Evolutionary conservation across 2,888 invertebrate genomes (phyloP).

Genomic region (Ophioninae sp.): DNA sequence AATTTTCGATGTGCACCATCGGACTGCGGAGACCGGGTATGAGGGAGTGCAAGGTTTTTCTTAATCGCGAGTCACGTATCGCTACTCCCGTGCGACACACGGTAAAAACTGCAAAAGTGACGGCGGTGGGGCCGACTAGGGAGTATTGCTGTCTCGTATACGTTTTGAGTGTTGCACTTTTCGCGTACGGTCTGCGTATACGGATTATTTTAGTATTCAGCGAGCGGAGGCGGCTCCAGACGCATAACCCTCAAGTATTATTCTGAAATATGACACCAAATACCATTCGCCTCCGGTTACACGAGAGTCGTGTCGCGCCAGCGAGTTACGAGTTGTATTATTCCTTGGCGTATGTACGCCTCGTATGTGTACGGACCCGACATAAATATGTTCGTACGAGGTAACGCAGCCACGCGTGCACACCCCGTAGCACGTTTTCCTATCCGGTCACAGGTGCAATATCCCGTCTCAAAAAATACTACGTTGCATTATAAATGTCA

Average conservation of each 20-base stretch:
- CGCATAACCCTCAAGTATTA: slow-evolving; percentile 71
- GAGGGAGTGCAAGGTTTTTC: slow-evolving; percentile 37
- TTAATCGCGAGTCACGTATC: slow-evolving; percentile 42
- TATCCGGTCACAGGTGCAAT: slow-evolving; percentile 56
- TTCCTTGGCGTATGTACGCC: slow-evolving; percentile 37
- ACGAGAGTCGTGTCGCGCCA: slow-evolving; percentile 64
- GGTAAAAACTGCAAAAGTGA: not conserved
- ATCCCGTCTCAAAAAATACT: slow-evolving; percentile 41
- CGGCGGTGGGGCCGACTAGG: not conserved
- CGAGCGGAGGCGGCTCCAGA: slow-evolving; percentile 60
- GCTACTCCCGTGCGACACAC: slow-evolving; percentile 41
- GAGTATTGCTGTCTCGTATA: slow-evolving; percentile 34
- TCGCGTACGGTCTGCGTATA: slow-evolving; percentile 17
- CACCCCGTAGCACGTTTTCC: slow-evolving; percentile 43
- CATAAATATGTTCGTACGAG: slow-evolving; percentile 5
- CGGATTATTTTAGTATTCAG: slow-evolving; percentile 67
- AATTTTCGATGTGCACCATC: slow-evolving; percentile 4
- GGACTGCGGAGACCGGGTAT: not conserved
- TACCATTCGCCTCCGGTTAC: slow-evolving; percentile 73
- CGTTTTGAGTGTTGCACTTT: slow-evolving; percentile 4
- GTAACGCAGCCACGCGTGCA: not conserved
- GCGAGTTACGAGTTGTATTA: slow-evolving; percentile 69
- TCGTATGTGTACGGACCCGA: slow-evolving; percentile 30
- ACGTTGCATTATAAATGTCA: slow-evolving; percentile 27
- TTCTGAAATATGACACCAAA: slow-evolving; percentile 76